Percentiles rank a stretch among this genome's conserved stretches.
Evolutionary conservation across 2,113 vertebrate genomes (phyloP).

Genomic region (Oophaga pumilio): DNA sequence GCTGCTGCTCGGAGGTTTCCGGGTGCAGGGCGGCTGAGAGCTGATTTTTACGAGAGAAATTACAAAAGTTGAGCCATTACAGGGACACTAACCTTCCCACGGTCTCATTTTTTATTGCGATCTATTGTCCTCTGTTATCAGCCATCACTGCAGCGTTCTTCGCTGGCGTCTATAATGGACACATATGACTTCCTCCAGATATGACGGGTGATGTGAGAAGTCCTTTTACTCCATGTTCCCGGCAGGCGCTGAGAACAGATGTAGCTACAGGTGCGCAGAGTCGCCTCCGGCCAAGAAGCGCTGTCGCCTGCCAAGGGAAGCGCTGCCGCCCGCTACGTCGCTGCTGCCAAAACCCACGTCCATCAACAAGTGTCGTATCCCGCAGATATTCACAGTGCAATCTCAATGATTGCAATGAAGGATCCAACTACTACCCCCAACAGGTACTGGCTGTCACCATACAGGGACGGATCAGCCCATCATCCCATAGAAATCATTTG

Average conservation of each 20-base stretch:
- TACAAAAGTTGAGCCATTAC: background rate
- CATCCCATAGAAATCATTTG: background rate
- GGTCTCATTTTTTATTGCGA: background rate
- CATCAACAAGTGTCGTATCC: background rate
- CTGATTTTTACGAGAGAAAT: constrained; percentile 12
- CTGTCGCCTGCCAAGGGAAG: background rate
- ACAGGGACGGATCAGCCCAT: too few species aligned
- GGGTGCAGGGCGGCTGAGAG: background rate
- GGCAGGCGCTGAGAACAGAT: constrained; percentile 1
- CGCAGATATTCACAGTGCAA: background rate
- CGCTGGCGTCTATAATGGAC: background rate
- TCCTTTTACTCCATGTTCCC: background rate
- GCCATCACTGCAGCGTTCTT: background rate
- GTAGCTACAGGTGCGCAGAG: constrained; percentile 19
- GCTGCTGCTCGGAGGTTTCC: constrained; percentile 54
- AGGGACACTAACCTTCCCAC: background rate
- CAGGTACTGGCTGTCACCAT: too few species aligned
- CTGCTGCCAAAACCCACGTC: background rate
- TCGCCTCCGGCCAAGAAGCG: background rate
- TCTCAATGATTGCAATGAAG: background rate
- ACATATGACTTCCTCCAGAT: background rate
- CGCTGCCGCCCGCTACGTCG: background rate
- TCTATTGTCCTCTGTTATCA: background rate
- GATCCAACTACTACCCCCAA: background rate
- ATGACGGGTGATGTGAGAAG: background rate